Conservation (phyloP, 2,797 vertebrate species). For the Schizopygopsis pylzovi region DNA sequence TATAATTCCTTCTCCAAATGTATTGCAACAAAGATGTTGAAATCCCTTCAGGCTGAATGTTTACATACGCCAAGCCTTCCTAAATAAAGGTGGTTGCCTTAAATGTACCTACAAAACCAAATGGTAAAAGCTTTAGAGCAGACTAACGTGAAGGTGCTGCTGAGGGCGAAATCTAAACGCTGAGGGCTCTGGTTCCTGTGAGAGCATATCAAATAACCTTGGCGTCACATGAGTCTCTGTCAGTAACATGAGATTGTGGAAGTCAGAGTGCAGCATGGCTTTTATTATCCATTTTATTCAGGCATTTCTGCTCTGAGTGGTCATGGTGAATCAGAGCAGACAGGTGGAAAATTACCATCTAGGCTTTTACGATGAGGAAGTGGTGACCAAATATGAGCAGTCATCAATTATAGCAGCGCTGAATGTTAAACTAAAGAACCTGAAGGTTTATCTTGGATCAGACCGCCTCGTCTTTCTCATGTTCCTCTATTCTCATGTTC, state of each 20-base stretch:
- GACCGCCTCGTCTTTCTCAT: neutral
- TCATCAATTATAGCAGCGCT: constrained; percentile 12
- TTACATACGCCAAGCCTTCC: constrained; percentile 16
- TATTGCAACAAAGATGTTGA: neutral
- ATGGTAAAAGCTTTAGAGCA: neutral
- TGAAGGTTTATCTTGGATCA: constrained; percentile 25
- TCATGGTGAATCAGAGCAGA: constrained; percentile 47
- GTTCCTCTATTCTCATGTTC: neutral
- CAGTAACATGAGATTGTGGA: constrained; percentile 45
- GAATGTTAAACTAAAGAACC: constrained; percentile 45
- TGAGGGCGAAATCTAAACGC: constrained; percentile 5
- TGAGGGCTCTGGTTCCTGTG: constrained; percentile 38
- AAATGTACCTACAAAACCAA: constrained; percentile 14
- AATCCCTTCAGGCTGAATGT: constrained; percentile 15
- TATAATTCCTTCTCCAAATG: neutral
- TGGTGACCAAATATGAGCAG: constrained; percentile 4
- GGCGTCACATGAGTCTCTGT: constrained; percentile 48
- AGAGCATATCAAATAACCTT: constrained; percentile 43
- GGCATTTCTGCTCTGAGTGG: constrained; percentile 20
- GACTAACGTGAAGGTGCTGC: constrained; percentile 13
- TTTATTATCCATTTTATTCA: constrained; percentile 23
- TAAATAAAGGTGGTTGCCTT: constrained; percentile 27
- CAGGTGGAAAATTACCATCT: constrained; percentile 50
- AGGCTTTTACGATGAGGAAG: constrained; percentile 15
- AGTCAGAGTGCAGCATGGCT: constrained; percentile 17